phyloP scores from a whole-genome alignment of 1,140 invertebrate species.

The Rhynchophorus ferrugineus region DNA sequence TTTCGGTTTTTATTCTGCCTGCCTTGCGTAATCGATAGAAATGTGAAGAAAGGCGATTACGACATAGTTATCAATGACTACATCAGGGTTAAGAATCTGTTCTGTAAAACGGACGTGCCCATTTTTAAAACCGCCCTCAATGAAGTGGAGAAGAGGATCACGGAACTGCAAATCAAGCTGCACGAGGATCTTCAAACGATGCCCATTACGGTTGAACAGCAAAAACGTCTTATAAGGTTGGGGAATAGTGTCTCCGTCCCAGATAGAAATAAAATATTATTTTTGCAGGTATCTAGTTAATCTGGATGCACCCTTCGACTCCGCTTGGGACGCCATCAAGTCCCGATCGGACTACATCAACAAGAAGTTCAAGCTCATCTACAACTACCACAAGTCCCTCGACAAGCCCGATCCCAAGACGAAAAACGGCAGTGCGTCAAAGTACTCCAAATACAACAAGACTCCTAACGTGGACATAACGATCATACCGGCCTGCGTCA shows the following conservation, averaged over 20 bases:
- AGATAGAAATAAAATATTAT: not conserved
- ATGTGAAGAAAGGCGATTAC: slow-evolving; percentile 91
- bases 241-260: not conserved
- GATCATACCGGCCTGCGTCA: slow-evolving; percentile 48
- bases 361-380: slow-evolving; percentile 54
- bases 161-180: slow-evolving; percentile 70
- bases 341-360: slow-evolving; percentile 70
- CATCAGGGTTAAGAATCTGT: slow-evolving; percentile 89
- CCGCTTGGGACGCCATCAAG: slow-evolving; percentile 88
- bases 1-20: slow-evolving; percentile 92
- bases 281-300: slow-evolving; percentile 55
- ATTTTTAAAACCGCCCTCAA: slow-evolving; percentile 78
- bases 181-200: slow-evolving; percentile 78
- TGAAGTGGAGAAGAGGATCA: slow-evolving; percentile 86
- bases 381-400: slow-evolving; percentile 48
- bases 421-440: slow-evolving; percentile 24
- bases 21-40: slow-evolving; percentile 87
- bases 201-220: slow-evolving; percentile 85
- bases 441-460: slow-evolving; percentile 35
- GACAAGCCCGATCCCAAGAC: slow-evolving; percentile 33
- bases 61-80: slow-evolving; percentile 98
- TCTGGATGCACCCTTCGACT: slow-evolving; percentile 71
- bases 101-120: slow-evolving; percentile 88
- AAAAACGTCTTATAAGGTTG: slow-evolving; percentile 73
- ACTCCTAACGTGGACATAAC: slow-evolving; percentile 32